A percentile compares a stretch with the other conserved stretches of the same genome.
Conservation (phyloP, 1,140 invertebrate genomes). For the Pentalonia nigronervosa region DNA sequence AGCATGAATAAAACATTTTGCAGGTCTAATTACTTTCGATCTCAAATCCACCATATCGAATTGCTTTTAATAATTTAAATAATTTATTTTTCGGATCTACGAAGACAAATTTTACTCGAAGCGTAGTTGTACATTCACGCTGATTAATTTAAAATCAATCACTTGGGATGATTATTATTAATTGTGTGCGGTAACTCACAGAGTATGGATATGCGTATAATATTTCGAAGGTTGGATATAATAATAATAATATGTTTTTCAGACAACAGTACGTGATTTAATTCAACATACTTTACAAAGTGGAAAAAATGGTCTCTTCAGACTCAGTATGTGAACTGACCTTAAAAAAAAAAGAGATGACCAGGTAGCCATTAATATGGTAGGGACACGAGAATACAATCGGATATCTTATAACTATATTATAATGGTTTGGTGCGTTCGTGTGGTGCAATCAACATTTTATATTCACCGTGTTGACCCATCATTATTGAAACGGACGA, state of each 20-base stretch:
- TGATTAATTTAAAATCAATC: not conserved
- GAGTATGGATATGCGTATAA: not conserved
- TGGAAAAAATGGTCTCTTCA: not conserved
- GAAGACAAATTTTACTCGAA: not conserved
- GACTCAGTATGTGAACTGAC: not conserved
- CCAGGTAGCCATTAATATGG: not conserved
- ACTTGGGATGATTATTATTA: not conserved
- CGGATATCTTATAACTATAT: not conserved
- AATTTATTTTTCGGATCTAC: not conserved
- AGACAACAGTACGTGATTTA: not conserved
- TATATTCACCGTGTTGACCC: not conserved
- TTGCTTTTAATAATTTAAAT: slow-evolving; percentile 18
- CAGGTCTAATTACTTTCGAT: not conserved
- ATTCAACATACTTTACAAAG: not conserved
- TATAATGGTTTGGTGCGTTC: not conserved
- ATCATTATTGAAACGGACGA: not conserved
- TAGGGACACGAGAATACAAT: not conserved
- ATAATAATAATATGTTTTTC: not conserved
- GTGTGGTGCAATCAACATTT: not conserved
- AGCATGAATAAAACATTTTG: not conserved
- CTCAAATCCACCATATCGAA: not conserved
- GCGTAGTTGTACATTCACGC: not conserved
- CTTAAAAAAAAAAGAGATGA: not conserved
- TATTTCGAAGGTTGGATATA: not conserved
- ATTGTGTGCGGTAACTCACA: not conserved